Evolutionary conservation across 23 tunicate species (phyloP).

Genomic region (Styela plicata): DNA sequence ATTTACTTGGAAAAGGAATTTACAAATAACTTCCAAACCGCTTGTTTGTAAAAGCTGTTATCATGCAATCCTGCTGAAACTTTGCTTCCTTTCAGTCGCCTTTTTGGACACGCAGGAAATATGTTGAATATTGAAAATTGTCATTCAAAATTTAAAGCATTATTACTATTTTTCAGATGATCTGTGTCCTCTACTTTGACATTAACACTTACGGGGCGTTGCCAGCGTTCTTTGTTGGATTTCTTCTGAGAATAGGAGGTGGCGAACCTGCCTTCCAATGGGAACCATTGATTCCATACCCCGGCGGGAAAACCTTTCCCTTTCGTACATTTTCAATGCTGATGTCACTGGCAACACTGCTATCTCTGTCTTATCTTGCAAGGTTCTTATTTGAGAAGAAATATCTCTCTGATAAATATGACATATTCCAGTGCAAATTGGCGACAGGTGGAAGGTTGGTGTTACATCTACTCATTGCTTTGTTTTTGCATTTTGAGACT

Average conservation of each 20-base stretch:
- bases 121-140: too few species aligned
- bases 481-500: too few species aligned
- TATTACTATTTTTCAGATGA: slow-evolving; percentile 17
- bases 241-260: slow-evolving; percentile 23
- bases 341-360: slow-evolving; percentile 17
- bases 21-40: too few species aligned
- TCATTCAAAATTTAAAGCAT: too few species aligned
- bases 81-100: too few species aligned
- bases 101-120: too few species aligned
- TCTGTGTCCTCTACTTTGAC: slow-evolving; percentile 17
- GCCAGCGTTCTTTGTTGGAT: slow-evolving; percentile 24
- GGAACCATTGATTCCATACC: slow-evolving; percentile 21
- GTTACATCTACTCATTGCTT: too few species aligned
- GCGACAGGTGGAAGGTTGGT: slow-evolving; percentile 19
- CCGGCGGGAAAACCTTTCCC: slow-evolving; percentile 19
- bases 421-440: slow-evolving; percentile 7
- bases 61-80: too few species aligned
- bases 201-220: slow-evolving; percentile 27
- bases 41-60: too few species aligned
- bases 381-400: slow-evolving; percentile 4
- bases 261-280: slow-evolving; percentile 15
- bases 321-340: slow-evolving; percentile 24
- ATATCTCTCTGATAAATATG: slow-evolving; percentile 14
- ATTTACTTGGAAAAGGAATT: too few species aligned
- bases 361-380: background rate